Evolutionary conservation across 2,888 invertebrate genomes (phyloP).

Genomic region (Drosophila lutescens): DNA sequence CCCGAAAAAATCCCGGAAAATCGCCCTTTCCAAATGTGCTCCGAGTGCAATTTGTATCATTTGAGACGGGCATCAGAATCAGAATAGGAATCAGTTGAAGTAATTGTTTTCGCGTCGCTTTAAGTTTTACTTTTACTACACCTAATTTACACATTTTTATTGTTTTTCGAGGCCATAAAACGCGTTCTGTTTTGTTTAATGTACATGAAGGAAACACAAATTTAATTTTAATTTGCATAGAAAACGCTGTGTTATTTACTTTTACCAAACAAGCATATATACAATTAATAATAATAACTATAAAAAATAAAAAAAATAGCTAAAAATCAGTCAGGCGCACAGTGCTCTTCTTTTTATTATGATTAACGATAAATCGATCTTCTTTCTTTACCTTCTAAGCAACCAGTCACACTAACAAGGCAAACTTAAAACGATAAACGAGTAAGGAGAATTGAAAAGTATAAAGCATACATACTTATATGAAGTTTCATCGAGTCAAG

Average conservation of each 20-base stretch:
- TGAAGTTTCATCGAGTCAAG: slow-evolving; percentile 43
- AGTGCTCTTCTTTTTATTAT: slow-evolving; percentile 51
- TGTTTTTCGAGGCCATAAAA: slow-evolving; percentile 66
- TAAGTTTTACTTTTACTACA: slow-evolving; percentile 25
- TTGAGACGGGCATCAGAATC: slow-evolving; percentile 7
- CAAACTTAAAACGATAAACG: slow-evolving; percentile 13
- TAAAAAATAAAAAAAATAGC: slow-evolving; percentile 18
- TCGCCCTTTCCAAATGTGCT: slow-evolving; percentile 46
- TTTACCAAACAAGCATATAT: slow-evolving; percentile 66
- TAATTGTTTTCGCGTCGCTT: slow-evolving; percentile 15
- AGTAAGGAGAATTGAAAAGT: background rate
- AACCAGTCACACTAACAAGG: slow-evolving; percentile 11
- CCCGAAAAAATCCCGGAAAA: no score
- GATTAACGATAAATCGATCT: slow-evolving; percentile 20
- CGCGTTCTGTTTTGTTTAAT: slow-evolving; percentile 44
- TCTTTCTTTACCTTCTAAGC: slow-evolving; percentile 17
- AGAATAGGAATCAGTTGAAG: slow-evolving; percentile 5
- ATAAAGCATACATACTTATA: slow-evolving; percentile 19
- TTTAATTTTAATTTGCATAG: slow-evolving; percentile 64
- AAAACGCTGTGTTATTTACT: slow-evolving; percentile 75
- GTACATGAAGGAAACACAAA: slow-evolving; percentile 17
- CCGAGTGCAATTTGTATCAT: slow-evolving; percentile 13
- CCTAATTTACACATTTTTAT: slow-evolving; percentile 13
- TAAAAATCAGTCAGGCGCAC: slow-evolving; percentile 59
- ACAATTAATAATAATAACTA: slow-evolving; percentile 40